Evolutionary conservation across 2,797 vertebrate species (phyloP), one percentile per base, ranked within the genome.

Genomic region (Rhinogobio ventralis): DNA sequence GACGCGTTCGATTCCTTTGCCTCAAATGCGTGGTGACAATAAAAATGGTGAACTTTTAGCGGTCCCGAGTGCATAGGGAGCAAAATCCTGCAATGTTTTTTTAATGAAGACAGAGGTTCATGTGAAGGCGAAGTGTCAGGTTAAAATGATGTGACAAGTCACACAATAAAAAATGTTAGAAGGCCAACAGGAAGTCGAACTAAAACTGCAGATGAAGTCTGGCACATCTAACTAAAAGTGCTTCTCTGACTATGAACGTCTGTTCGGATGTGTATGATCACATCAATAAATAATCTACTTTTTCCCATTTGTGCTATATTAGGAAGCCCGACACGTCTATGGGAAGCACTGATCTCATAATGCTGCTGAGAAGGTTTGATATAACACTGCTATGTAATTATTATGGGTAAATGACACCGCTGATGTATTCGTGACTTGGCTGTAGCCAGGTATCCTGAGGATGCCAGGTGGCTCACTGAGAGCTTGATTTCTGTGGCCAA

Each of bases 21-120:
- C 82, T 19, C 2, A 11, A 53, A 67, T 3, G n/a, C 10, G 1
- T 0, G 7, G 17, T 19, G 14, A 9, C 25, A 69, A 84, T 79
- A 79, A 79, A 79, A 49, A 8, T 10, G 1, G n/a, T 73, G 83
- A 79, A 79, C 76, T 85, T 79, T 79, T 46, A 79, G 28, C 2
- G 8, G 62, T 78, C 66, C 33, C 28, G 45, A 45, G 82, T 1
- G 82, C 13, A 23, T 5, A 79, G 53, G 76, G 75, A 42, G 85
- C 51, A 55, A 33, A 81, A 73, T 45, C 57, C 88, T 8, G 4
- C 75, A n/a, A 90, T 82, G 89, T 80, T 81, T 64, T 90, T 87
- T 83, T 90, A 88, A 91, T 89, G 88, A 82, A 78, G 20, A 5
- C 86, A 46, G 3, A 80, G 87, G 91, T 87, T 93, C 88, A 90